Base-by-base conservation (phyloP, 2,888 invertebrate species). In the Cacoxenus indagator region DNA sequence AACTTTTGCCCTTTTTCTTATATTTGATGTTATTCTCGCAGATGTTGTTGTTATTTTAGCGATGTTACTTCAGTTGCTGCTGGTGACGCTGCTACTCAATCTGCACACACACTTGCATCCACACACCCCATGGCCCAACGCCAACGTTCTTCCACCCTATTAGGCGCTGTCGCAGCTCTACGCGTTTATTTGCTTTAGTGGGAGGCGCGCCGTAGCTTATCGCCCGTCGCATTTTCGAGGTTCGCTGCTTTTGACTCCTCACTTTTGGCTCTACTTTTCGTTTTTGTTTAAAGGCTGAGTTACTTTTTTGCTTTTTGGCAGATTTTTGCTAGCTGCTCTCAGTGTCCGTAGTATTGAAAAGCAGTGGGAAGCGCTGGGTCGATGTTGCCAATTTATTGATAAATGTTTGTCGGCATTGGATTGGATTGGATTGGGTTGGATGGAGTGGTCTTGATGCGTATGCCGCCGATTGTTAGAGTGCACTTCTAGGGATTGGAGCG, bases 301-400 rank as follows among this genome's bases (percentile, higher is more conserved):
- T 6, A 19, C 9, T 17, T 51, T 51, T 29, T 27, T 57, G 24
- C 14, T 29, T 4, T 26, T n/a, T 4, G 57, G 4, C 27, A 57
- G 27, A 29, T 59, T 29, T 24, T 62, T 45, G 62, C 22, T 37
- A 1, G 45, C n/a, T 62, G 22, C 19, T 51, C 9, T 19, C 22
- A 6, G 19, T 22, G 17, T 51, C 22, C 51, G 19, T 51, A 6
- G 22, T 22, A 48, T 48, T 8, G 3, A 51, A 22, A 9, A 6
- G 22, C 24, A 51, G 22, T 5, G 51, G 51, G 19, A 22, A 22
- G 9, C 46, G n/a, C n/a, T 43, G 26, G 26, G 14, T 5, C 26
- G 59, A 17, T 59, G 24, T 62, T 62, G 61, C 61, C 61, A 62
- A 62, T 62, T 62, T 62, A 62, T 62, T 62, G 61, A 62, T 62